A percentile compares a stretch with the other conserved stretches of the same genome.
These are phyloP conservation scores for Nemoura dubitans DNA, from an alignment of 2,888 invertebrate species.

Conservation along the genomic window DNA sequence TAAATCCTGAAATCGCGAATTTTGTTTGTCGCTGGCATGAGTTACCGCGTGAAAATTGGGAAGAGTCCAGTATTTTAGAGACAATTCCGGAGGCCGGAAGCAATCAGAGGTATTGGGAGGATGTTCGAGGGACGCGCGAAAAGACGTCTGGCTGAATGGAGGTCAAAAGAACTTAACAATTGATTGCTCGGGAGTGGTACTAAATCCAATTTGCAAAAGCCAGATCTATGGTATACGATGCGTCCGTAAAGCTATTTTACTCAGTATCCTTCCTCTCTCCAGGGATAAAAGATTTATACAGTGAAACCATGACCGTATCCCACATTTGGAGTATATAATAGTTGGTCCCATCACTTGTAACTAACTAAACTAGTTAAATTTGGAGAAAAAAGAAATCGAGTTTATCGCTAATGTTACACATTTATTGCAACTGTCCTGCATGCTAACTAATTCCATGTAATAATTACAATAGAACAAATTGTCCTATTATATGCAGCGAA, in stretches of 20 bases:
- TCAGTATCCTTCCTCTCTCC: not conserved
- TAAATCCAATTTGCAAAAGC: conserved; percentile 39
- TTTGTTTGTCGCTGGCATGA: too few species aligned
- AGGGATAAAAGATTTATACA: not conserved
- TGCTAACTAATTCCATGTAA: not conserved
- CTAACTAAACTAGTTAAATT: not conserved
- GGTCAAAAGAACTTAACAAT: conserved; percentile 28
- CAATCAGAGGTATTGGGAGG: conserved; percentile 24
- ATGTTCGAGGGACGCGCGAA: not conserved
- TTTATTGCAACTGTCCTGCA: not conserved
- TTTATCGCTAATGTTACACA: not conserved
- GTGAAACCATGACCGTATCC: not conserved
- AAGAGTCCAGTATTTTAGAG: not conserved
- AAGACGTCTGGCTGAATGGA: not conserved
- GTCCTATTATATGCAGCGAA: not conserved
- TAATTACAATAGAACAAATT: too few species aligned
- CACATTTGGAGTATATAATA: not conserved
- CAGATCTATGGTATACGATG: not conserved
- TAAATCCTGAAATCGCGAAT: not conserved
- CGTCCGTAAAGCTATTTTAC: conserved; percentile 28
- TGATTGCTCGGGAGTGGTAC: conserved; percentile 26
- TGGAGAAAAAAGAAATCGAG: not conserved
- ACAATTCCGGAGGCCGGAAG: conserved; percentile 15
- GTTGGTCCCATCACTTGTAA: not conserved
- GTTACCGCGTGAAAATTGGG: too few species aligned